Evolutionary conservation across 2,797 vertebrate species (phyloP), one percentile per base, ranked within the genome.

Genomic region (Pantherophis alleghaniensis): DNA sequence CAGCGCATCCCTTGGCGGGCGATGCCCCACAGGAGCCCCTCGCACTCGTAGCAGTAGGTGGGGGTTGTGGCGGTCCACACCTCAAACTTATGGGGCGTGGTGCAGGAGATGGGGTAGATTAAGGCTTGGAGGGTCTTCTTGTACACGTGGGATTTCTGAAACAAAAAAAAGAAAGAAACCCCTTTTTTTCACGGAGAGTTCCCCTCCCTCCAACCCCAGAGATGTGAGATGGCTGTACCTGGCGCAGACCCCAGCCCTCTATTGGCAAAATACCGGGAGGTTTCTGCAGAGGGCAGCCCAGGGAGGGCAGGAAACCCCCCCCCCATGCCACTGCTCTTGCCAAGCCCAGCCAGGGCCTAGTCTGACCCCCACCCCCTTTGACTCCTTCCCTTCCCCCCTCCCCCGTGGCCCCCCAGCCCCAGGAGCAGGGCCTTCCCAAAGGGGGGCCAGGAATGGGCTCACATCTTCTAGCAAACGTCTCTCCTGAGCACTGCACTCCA

Each of bases 81-180:
- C 94, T 99, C 99, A 1, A 99, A 99, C 98, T 99, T 99, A 96
- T 99, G 99, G 0, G 99, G 99, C 1, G 99, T 99, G 32, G 99
- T 99, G 96, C 99, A 99, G 20, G 99, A 99, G 97, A 99, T 99
- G 90, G 99, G 99, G 96, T 99, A 99, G 97, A 99, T 99, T 97
- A 99, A 99, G 95, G 99, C 99, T 97, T 99, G 99, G 56, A 99
- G 98, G 10, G 99, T 99, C 98, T 99, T 99, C 98, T 99, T 99
- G 95, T 99, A 99, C n/a, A 99, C 99, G 24, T 99, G 99, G 92
- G 98, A 98, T 98, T 99, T 99, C 99, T 99, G 97, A 94, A 98
- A 98, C 79, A 95, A 24, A 92, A 91, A 95, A 95, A 42, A n/a
- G 26, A 28, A 89, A n/a, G 1, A 2, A 12, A 14, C 37, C 11